Conservation (phyloP, 1,140 invertebrate genomes). For the Stegodyphus mimosarum region DNA sequence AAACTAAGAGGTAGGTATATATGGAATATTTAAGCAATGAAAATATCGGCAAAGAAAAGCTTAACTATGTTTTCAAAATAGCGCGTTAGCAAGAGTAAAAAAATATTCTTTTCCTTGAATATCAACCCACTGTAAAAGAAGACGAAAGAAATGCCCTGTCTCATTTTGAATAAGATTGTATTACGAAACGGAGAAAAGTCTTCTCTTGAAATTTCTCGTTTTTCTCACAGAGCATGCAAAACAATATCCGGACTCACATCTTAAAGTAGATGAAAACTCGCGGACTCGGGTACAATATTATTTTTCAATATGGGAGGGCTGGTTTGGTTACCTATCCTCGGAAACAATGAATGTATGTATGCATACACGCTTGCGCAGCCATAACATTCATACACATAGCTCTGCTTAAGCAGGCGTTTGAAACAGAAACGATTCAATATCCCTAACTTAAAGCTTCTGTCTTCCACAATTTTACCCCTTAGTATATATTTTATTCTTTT, state of each 20-base stretch:
- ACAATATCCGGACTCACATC: slow-evolving; percentile 41
- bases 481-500: slow-evolving; percentile 40
- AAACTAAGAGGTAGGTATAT: too few species aligned
- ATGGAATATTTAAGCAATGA: too few species aligned
- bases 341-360: background rate
- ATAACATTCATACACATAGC: slow-evolving; percentile 19
- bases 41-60: too few species aligned
- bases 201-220: slow-evolving; percentile 27
- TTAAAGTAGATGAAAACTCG: slow-evolving; percentile 51
- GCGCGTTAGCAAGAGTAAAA: too few species aligned
- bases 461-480: background rate
- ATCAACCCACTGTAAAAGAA: too few species aligned
- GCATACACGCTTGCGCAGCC: background rate
- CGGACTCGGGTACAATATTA: slow-evolving; percentile 38
- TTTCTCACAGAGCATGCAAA: slow-evolving; percentile 32
- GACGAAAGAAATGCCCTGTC: background rate
- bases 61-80: too few species aligned
- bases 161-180: slow-evolving; percentile 33
- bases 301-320: slow-evolving; percentile 28
- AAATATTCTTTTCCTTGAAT: too few species aligned
- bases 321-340: slow-evolving; percentile 38
- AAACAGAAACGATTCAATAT: slow-evolving; percentile 39
- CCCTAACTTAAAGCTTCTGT: background rate
- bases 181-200: slow-evolving; percentile 6
- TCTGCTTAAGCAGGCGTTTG: slow-evolving; percentile 18